Conservation (phyloP, 2,888 invertebrate species). For the Cremastobaeus sp. region DNA sequence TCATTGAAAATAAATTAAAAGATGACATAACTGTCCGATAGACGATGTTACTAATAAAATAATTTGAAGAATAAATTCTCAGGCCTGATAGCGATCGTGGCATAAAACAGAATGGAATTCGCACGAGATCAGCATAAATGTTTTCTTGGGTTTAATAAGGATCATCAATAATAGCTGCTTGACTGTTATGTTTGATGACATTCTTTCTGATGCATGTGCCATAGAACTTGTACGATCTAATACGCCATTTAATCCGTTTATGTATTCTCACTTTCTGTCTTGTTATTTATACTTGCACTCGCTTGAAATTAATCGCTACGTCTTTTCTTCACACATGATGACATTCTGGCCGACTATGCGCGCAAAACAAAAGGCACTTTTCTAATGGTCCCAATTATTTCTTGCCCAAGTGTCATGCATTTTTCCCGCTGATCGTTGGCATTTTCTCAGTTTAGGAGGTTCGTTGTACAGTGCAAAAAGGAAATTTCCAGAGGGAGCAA, state of each 20-base stretch:
- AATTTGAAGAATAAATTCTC: constrained; percentile 57
- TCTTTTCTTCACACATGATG: constrained; percentile 30
- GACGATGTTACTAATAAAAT: constrained; percentile 50
- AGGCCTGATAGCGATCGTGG: constrained; percentile 51
- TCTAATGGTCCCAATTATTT: constrained; percentile 13
- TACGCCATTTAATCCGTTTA: constrained; percentile 49
- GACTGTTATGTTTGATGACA: constrained; percentile 51
- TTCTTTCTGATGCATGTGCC: constrained; percentile 29
- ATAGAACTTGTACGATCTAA: constrained; percentile 45
- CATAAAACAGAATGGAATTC: constrained; percentile 52
- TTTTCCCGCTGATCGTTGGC: too few species aligned
- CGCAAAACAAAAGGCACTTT: constrained; percentile 44
- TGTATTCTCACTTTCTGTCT: constrained; percentile 43
- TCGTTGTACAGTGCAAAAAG: not conserved
- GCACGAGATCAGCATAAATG: constrained; percentile 53
- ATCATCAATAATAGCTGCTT: constrained; percentile 53
- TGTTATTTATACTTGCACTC: constrained; percentile 49
- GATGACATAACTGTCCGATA: constrained; percentile 36
- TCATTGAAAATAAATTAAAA: constrained; percentile 45
- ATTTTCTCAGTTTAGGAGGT: too few species aligned
- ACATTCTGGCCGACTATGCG: constrained; percentile 36
- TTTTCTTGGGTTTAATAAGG: constrained; percentile 57
- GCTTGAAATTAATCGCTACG: constrained; percentile 47
- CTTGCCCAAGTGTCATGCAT: not conserved
- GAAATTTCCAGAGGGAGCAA: not conserved